phyloP scores from a whole-genome alignment of 2,113 vertebrate species.

The Chionodraco myersi region DNA sequence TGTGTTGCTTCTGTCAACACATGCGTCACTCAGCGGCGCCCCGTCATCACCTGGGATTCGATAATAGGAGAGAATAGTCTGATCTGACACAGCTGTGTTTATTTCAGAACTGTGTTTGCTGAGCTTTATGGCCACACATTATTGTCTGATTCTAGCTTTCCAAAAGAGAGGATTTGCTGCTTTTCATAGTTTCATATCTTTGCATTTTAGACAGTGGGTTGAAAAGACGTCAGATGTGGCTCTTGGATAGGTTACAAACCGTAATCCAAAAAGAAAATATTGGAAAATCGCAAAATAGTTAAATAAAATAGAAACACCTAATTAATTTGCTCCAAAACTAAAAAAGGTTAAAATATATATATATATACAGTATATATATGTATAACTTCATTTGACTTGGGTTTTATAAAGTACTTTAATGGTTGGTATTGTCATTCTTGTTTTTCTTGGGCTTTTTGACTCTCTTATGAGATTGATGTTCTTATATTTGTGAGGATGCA shows the following conservation, averaged over 20 bases:
- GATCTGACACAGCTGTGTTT: neutral
- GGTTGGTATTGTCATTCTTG: too few relatives aligned
- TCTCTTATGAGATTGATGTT: too few relatives aligned
- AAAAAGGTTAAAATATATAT: neutral
- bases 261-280: too few relatives aligned
- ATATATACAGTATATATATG: too few relatives aligned
- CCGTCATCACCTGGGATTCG: neutral
- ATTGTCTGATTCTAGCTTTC: neutral
- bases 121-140: neutral
- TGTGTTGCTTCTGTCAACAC: conserved; percentile 33
- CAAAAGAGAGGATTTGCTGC: neutral
- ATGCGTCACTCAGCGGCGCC: conserved; percentile 26
- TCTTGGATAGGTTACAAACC: neutral
- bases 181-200: neutral
- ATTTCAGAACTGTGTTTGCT: neutral
- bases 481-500: too few relatives aligned
- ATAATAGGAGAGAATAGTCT: too few relatives aligned
- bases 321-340: neutral
- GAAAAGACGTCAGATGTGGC: neutral
- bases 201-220: neutral
- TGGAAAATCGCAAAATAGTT: neutral
- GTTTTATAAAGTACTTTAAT: too few relatives aligned
- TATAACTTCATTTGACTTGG: too few relatives aligned
- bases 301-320: neutral
- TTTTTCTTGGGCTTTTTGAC: too few relatives aligned